These are phyloP conservation scores for Holacanthus passer DNA, from an alignment of 2,113 vertebrate genomes.

Conservation along the genomic window DNA sequence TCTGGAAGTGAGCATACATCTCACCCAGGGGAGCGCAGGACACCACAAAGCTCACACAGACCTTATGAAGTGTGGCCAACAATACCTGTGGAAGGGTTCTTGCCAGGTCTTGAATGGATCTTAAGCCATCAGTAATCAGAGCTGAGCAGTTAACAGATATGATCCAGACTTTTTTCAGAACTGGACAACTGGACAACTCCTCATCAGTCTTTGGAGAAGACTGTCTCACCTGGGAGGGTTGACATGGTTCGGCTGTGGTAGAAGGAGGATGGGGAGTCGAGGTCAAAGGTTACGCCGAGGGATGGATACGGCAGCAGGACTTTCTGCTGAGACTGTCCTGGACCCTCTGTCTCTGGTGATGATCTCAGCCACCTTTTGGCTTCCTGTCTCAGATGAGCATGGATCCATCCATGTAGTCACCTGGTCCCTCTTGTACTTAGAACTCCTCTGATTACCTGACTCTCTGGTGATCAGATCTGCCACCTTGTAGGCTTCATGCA, in stretches of 20 bases:
- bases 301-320: too few relatives aligned
- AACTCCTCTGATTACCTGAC: not conserved
- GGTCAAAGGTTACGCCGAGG: not conserved
- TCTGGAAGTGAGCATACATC: slow-evolving; percentile 6
- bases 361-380: not conserved
- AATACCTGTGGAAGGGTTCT: not conserved
- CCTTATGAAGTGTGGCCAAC: not conserved
- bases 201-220: not conserved
- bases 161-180: not conserved
- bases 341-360: not conserved
- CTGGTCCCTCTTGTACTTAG: not conserved
- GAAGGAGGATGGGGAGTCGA: not conserved
- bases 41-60: not conserved
- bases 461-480: not conserved
- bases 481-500: not conserved
- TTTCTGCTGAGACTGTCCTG: not conserved
- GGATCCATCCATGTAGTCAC: not conserved
- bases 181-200: slow-evolving; percentile 8
- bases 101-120: not conserved
- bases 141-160: slow-evolving; percentile 6
- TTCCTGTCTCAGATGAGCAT: not conserved
- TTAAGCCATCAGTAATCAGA: slow-evolving; percentile 3
- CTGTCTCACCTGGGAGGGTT: not conserved
- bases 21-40: not conserved
- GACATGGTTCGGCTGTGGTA: not conserved